Evolutionary conservation across 1,140 invertebrate species (phyloP).

Genomic region (Drosophila melanogaster): Release_6_plus_ISO1_MT NT_033777.3:22688501-22689000

Average conservation of each 20-base stretch:
- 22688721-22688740: slow-evolving; percentile 94
- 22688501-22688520: slow-evolving; percentile 87
- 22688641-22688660: slow-evolving; percentile 90
- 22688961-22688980: slow-evolving; percentile 91
- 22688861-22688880: slow-evolving; percentile 91
- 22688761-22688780: slow-evolving; percentile 90
- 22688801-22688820: slow-evolving; percentile 91
- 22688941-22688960: slow-evolving; percentile 93
- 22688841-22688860: slow-evolving; percentile 94
- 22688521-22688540: slow-evolving; percentile 86
- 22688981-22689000: slow-evolving; percentile 88
- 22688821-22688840: slow-evolving; percentile 90
- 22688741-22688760: slow-evolving; percentile 91
- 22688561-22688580: slow-evolving; percentile 89
- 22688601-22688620: slow-evolving; percentile 90
- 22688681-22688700: slow-evolving; percentile 91
- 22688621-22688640: slow-evolving; percentile 91
- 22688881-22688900: slow-evolving; percentile 91
- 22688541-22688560: slow-evolving; percentile 87
- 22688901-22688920: slow-evolving; percentile 92
- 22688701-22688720: slow-evolving; percentile 92
- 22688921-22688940: slow-evolving; percentile 92
- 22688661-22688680: slow-evolving; percentile 91
- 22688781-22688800: slow-evolving; percentile 90
- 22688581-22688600: slow-evolving; percentile 89